Evolutionary conservation across 2,113 vertebrate species (phyloP), one percentile per base, ranked within the genome.

Genomic region (Apteryx mantelli): DNA sequence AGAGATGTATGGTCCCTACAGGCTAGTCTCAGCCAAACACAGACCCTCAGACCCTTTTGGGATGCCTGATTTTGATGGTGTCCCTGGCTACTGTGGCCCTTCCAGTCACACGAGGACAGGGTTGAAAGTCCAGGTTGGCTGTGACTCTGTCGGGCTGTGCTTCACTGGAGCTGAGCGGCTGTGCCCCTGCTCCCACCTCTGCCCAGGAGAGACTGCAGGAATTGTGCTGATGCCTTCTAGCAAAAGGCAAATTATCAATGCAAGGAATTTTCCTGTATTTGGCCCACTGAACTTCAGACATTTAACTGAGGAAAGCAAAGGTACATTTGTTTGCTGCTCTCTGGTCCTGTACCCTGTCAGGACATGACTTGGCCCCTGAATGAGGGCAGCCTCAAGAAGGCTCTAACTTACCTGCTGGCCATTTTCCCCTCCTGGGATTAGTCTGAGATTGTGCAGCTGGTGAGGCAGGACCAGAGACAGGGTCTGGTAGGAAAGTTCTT

Each of bases 171-270:
- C 8, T 34, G 61, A 28, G 30, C 42, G 36, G 7, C 24, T 53
- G 15, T 44, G 1, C 7, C 20, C 55, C 30, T 71, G 22, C 40
- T 42, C 6, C 24, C 9, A 3, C 0, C 18, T 53, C 65, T 64
- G 28, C 32, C 36, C 58, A 30, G 56, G 18, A 15, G 21, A 44
- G 20, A 30, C 46, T 68, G 36, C 5, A 84, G 40, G 50, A 75
- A 66, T n/a, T 58, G 61, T 21, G 7, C 4, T 0, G 0, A 11
- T 48, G 64, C 69, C 28, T 46, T 75, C 15, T 30, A 84, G 55
- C 30, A 87, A 34, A 2, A 78, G 50, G 17, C 38, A 28, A 83
- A 48, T 13, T 2, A 6, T 8, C 28, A 48, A 5, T 0, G 0
- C 15, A 9, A 11, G n/a, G n/a, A 69, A 83, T 32, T 25, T 5